These are phyloP conservation scores for Apantesis nais DNA, from an alignment of 2,888 invertebrate genomes.

Conservation along the genomic window DNA sequence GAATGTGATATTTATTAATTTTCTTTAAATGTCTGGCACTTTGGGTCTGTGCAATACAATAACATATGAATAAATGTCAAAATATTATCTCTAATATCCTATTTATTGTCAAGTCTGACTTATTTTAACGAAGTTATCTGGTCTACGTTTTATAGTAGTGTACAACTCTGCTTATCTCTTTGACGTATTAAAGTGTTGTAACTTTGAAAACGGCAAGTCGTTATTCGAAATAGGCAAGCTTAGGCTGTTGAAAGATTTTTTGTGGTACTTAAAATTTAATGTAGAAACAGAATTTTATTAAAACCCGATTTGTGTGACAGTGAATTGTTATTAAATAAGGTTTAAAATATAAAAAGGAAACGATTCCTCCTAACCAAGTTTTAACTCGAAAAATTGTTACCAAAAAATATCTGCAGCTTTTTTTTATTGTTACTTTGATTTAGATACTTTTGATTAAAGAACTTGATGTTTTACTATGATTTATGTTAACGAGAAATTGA, in stretches of 20 bases:
- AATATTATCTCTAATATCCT: constrained; percentile 30
- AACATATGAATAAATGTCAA: constrained; percentile 36
- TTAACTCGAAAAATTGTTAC: no score
- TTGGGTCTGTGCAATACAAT: constrained; percentile 27
- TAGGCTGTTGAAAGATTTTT: background rate
- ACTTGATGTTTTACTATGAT: no score
- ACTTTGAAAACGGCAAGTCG: background rate
- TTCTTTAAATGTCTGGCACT: background rate
- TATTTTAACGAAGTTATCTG: constrained; percentile 21
- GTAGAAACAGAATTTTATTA: background rate
- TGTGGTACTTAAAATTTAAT: background rate
- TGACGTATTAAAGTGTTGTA: constrained; percentile 20
- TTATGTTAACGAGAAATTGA: no score
- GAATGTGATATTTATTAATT: background rate
- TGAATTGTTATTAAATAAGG: no score
- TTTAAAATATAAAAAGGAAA: no score
- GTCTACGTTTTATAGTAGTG: constrained; percentile 18
- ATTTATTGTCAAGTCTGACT: constrained; percentile 33
- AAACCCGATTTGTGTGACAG: background rate
- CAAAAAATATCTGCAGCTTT: no score
- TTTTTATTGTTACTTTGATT: no score
- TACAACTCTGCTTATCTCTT: constrained; percentile 14
- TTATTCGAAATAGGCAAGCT: background rate
- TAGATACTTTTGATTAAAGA: no score
- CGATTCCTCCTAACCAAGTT: no score